Conservation (phyloP, 2,113 vertebrate genomes). For the Gavia stellata region DNA sequence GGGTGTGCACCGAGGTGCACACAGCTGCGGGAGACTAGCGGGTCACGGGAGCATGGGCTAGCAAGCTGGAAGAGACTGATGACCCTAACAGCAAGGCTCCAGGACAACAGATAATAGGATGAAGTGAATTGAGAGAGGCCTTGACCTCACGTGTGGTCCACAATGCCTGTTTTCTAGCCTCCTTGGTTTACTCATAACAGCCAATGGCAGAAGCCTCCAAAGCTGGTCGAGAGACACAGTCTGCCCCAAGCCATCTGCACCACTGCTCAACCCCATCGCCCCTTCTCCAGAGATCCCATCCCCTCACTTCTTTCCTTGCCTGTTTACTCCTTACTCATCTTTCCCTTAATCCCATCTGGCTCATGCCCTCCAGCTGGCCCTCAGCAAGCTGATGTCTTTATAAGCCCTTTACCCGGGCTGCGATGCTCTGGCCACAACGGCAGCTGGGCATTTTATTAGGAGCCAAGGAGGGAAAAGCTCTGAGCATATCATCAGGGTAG, state of each 20-base stretch:
- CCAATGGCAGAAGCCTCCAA: background rate
- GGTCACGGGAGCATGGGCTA: too few relatives aligned
- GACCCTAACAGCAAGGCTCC: background rate
- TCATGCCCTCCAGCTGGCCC: background rate
- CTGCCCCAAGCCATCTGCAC: background rate
- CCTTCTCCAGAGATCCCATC: background rate
- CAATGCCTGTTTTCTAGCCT: background rate
- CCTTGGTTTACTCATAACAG: background rate
- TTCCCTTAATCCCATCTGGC: background rate
- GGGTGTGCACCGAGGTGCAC: background rate
- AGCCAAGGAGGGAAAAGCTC: background rate
- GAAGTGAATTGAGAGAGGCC: background rate
- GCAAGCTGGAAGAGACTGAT: background rate
- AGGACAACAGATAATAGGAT: background rate
- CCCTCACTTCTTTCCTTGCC: background rate
- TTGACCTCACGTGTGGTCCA: background rate
- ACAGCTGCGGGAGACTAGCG: rapidly evolving
- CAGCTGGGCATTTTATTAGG: background rate
- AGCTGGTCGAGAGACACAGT: background rate
- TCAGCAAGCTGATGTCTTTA: background rate
- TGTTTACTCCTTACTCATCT: background rate
- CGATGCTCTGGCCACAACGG: rapidly evolving
- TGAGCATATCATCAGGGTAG: background rate
- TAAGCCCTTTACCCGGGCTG: background rate
- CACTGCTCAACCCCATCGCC: background rate